Percentiles rank a stretch among this genome's conserved stretches.
Evolutionary conservation across 2,113 vertebrate genomes (phyloP).

Genomic region (Rutilus rutilus): DNA sequence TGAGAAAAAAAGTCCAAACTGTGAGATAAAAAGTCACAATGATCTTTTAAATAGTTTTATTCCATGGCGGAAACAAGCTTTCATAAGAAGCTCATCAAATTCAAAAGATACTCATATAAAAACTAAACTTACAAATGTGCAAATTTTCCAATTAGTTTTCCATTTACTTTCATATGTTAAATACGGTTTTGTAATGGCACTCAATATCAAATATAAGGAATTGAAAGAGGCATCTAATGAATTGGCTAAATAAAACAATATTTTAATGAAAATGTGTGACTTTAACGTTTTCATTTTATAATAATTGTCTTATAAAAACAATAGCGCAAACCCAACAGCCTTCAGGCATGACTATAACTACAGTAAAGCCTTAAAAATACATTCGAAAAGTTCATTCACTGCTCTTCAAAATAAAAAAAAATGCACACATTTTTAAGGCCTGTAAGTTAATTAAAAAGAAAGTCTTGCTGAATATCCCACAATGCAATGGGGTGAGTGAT

Average conservation of each 20-base stretch:
- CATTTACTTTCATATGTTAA: neutral
- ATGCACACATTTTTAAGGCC: conserved; percentile 43
- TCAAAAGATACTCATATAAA: neutral
- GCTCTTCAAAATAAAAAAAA: conserved; percentile 36
- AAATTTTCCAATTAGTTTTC: neutral
- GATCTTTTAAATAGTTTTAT: too few relatives aligned
- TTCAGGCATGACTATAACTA: neutral
- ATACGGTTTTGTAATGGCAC: neutral
- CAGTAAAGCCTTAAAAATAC: neutral
- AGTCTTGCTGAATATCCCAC: conserved; percentile 44
- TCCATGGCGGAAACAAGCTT: too few relatives aligned
- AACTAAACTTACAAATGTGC: neutral
- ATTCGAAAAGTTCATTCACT: conserved; percentile 34
- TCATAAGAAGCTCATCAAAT: neutral
- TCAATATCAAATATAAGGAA: neutral
- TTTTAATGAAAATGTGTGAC: neutral
- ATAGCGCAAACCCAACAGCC: too few relatives aligned
- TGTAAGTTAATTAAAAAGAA: conserved; percentile 57
- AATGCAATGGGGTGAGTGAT: conserved; percentile 59
- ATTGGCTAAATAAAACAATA: neutral
- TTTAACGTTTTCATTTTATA: neutral
- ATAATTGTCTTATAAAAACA: neutral
- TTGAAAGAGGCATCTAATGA: neutral
- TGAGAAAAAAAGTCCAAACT: too few relatives aligned
- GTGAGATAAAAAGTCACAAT: too few relatives aligned